These are phyloP conservation scores for Lytechinus pictus DNA, from an alignment of 35 echinoderm and acorn worm species.

Conservation along the genomic window DNA sequence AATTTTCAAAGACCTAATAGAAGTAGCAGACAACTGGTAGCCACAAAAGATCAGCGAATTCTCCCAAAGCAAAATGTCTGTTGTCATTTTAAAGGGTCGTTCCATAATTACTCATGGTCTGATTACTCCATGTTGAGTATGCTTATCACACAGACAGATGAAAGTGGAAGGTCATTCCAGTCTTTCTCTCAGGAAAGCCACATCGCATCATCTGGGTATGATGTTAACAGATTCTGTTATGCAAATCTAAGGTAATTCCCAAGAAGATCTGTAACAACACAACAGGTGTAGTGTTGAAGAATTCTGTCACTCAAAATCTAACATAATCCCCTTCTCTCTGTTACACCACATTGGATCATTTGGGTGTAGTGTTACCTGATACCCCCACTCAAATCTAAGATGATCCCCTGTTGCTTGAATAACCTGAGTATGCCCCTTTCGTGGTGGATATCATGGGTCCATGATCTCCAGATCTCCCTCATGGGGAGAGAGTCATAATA, in stretches of 20 bases:
- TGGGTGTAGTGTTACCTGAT: slow-evolving; percentile 27
- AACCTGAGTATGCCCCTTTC: slow-evolving; percentile 64
- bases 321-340: too few species aligned
- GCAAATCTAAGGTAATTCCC: slow-evolving; percentile 85
- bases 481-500: slow-evolving; percentile 92
- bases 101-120: not conserved
- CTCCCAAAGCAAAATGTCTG: not conserved
- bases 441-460: slow-evolving; percentile 79
- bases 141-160: not conserved
- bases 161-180: not conserved
- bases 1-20: not conserved
- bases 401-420: slow-evolving; percentile 83
- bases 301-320: too few species aligned
- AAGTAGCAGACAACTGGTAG: not conserved
- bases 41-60: not conserved
- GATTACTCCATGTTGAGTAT: not conserved
- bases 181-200: not conserved
- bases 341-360: not conserved
- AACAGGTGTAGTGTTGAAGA: too few species aligned
- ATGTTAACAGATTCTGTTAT: slow-evolving; percentile 59
- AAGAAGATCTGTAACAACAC: too few species aligned
- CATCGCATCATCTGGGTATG: not conserved
- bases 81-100: not conserved
- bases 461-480: slow-evolving; percentile 70
- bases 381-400: slow-evolving; percentile 85